Evolutionary conservation across 2,113 vertebrate genomes (phyloP).

Genomic region (Leucosticte australis): DNA sequence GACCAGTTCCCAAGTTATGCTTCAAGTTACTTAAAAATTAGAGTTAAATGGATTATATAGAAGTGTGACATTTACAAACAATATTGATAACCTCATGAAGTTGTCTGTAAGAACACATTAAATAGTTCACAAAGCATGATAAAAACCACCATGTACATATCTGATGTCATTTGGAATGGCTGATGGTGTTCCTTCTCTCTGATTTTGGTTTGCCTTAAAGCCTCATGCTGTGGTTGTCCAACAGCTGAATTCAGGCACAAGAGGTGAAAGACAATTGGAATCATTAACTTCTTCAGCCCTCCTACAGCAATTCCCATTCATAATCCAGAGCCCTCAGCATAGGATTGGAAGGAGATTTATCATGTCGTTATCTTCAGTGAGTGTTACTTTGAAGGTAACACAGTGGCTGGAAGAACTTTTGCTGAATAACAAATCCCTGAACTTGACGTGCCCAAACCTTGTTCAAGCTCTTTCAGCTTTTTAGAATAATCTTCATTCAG

Average conservation of each 20-base stretch:
- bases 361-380: neutral
- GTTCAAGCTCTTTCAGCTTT: neutral
- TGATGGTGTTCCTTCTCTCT: neutral
- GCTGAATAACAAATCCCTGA: neutral
- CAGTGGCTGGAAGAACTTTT: neutral
- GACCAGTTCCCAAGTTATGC: neutral
- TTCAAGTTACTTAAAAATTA: neutral
- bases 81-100: neutral
- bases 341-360: neutral
- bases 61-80: neutral
- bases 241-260: neutral
- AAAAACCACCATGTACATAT: neutral
- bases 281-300: neutral
- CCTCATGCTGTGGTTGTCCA: neutral
- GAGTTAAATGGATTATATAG: neutral
- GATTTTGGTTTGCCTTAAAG: neutral
- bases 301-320: neutral
- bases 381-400: neutral
- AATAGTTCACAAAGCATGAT: neutral
- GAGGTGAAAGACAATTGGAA: neutral
- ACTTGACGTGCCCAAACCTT: neutral
- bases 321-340: neutral
- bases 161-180: neutral
- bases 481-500: neutral
- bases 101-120: neutral